These are phyloP conservation scores for Limnephilus lunatus DNA, from an alignment of 2,888 invertebrate genomes.

Conservation along the genomic window DNA sequence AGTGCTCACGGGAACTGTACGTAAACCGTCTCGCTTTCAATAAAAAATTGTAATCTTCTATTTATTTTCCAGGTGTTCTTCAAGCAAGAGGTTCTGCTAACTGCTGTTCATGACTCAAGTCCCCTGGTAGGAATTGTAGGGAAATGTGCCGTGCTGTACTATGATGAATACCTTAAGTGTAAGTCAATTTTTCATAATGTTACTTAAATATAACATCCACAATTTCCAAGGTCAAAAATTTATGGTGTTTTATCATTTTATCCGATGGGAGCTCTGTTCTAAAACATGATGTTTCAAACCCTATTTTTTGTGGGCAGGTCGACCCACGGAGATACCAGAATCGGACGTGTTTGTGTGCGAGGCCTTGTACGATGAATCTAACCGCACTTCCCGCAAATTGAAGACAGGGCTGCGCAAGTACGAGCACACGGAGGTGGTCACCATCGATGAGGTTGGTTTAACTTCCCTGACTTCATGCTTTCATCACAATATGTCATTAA, in stretches of 20 bases:
- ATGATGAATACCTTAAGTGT: slow-evolving; percentile 92
- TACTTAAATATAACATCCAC: slow-evolving; percentile 39
- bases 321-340: slow-evolving; percentile 96
- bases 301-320: slow-evolving; percentile 76
- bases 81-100: slow-evolving; percentile 94
- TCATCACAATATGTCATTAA: too few species aligned
- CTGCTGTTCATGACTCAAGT: slow-evolving; percentile 93
- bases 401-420: slow-evolving; percentile 87
- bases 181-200: slow-evolving; percentile 71
- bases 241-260: not conserved
- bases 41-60: not conserved
- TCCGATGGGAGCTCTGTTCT: not conserved
- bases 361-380: slow-evolving; percentile 92
- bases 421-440: slow-evolving; percentile 87
- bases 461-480: not conserved
- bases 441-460: slow-evolving; percentile 88
- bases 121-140: slow-evolving; percentile 94
- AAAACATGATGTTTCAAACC: not conserved
- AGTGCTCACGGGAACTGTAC: too few species aligned
- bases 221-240: too few species aligned
- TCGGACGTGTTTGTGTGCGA: slow-evolving; percentile 95
- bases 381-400: slow-evolving; percentile 85
- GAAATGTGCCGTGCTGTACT: slow-evolving; percentile 93
- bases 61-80: slow-evolving; percentile 83
- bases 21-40: too few species aligned